Percentiles rank a stretch among this genome's conserved stretches.
Conservation (phyloP, 2,888 invertebrate species). For the Drosophila maculinotata region DNA sequence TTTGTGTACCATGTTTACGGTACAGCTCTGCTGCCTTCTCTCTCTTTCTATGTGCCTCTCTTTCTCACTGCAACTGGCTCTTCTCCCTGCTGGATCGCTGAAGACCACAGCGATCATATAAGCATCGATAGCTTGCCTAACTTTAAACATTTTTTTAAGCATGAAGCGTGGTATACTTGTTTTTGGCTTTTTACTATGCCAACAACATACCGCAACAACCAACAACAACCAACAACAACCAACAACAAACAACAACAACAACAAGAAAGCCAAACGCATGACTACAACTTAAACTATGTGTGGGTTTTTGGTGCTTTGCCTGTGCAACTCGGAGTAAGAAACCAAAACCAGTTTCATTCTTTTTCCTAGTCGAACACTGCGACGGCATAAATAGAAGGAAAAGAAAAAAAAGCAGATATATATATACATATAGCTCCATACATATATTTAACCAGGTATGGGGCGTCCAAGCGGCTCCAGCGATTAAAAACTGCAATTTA, state of each 20-base stretch:
- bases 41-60: not conserved
- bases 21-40: constrained; percentile 24
- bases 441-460: constrained; percentile 43
- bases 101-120: constrained; percentile 52
- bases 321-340: constrained; percentile 43
- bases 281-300: constrained; percentile 75
- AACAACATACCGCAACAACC: constrained; percentile 52
- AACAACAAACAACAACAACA: constrained; percentile 22
- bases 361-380: constrained; percentile 59
- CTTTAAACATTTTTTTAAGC: constrained; percentile 68
- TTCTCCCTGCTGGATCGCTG: constrained; percentile 8
- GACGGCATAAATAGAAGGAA: constrained; percentile 32
- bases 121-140: constrained; percentile 75
- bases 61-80: not conserved
- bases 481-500: constrained; percentile 80
- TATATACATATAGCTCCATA: constrained; percentile 26
- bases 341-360: constrained; percentile 74
- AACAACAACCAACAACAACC: constrained; percentile 25
- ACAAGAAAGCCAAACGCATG: constrained; percentile 51
- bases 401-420: not conserved
- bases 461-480: constrained; percentile 57
- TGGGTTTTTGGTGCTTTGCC: constrained; percentile 62
- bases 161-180: constrained; percentile 78
- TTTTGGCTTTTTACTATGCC: constrained; percentile 69
- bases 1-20: constrained; percentile 64